Base-by-base conservation (phyloP, 2,888 invertebrate genomes). In the Lasioglossum morio region DNA sequence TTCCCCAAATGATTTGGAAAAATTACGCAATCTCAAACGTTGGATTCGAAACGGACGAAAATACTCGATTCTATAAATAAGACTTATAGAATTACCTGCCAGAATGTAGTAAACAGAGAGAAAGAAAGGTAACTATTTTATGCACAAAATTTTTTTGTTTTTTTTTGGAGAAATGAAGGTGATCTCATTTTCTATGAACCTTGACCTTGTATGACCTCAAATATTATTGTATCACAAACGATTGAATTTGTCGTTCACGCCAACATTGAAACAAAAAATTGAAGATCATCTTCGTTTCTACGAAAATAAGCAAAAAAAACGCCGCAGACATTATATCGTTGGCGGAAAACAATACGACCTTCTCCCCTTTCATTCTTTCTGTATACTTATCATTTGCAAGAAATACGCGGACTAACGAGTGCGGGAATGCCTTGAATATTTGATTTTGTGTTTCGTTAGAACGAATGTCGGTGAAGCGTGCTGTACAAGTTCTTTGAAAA, bases 361-460 rank as follows among this genome's bases (percentile, higher is more conserved):
- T 30, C 19, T 7, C 7, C 63, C 16, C 2, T 16, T 30, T 63
- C 30, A 16, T 30, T 30, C 30, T 30, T 19, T 63, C 30, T 63
- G 63, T 63, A 63, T 63, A 63, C 30, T 63, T 63, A 63, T 63
- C 63, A 63, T 63, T 63, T 63, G 63, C 30, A 8, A 63, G 63
- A 30, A 63, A 19, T 19, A 63, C 63, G 19, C 16, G 7, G 63
- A 2, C 63, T 63, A 63, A 63, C 63, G 16, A 63, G 63, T 63
- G 8, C 63, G 30, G 16, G 27, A 60, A 14, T 27, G 7, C 30
- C 7, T 27, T 63, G 3, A 63, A 63, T 63, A 63, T 63, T 63
- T 63, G 16, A 63, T 63, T 7, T 30, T 12, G 27, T 30, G 60
- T 16, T 27, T 4, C 14, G 3, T 5, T 14, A 14, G 12, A 30